phyloP scores from a whole-genome alignment of 2,888 invertebrate species.

The Boloria euphrosyne region DNA sequence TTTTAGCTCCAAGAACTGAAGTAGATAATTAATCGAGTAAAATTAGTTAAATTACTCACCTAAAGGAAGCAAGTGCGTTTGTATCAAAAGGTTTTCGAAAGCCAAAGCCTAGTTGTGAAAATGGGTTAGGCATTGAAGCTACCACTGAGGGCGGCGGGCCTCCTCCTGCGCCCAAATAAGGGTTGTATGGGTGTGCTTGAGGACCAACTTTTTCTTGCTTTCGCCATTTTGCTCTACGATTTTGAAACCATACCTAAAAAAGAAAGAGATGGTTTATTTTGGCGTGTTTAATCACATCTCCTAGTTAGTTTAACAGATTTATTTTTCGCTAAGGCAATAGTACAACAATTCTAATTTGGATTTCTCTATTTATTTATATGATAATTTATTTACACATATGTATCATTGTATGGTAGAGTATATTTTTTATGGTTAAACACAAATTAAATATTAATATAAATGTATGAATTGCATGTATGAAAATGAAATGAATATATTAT shows the following conservation, averaged over 20 bases:
- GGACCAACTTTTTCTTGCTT: constrained; percentile 97
- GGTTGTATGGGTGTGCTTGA: constrained; percentile 94
- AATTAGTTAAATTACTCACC: constrained; percentile 66
- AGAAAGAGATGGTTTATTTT: constrained; percentile 33
- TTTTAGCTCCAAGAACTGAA: no score
- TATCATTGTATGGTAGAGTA: no score
- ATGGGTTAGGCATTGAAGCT: constrained; percentile 91
- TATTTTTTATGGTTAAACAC: no score
- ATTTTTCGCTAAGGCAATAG: no score
- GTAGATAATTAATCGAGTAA: no score
- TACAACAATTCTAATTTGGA: no score
- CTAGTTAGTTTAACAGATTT: no score
- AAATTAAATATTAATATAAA: no score
- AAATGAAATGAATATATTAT: no score
- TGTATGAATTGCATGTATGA: no score
- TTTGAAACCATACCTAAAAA: constrained; percentile 96
- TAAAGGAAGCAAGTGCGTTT: constrained; percentile 86
- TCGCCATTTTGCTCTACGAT: constrained; percentile 95
- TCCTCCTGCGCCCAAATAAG: constrained; percentile 87
- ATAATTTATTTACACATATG: no score
- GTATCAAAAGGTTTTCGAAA: constrained; percentile 88
- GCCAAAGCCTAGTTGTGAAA: constrained; percentile 89
- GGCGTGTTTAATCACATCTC: background rate
- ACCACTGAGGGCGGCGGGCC: constrained; percentile 87
- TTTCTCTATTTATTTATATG: no score